Percentiles rank a stretch among this genome's conserved stretches.
These are phyloP conservation scores for Psococerastis gibbosa DNA, from an alignment of 2,888 invertebrate species.

Conservation along the genomic window DNA sequence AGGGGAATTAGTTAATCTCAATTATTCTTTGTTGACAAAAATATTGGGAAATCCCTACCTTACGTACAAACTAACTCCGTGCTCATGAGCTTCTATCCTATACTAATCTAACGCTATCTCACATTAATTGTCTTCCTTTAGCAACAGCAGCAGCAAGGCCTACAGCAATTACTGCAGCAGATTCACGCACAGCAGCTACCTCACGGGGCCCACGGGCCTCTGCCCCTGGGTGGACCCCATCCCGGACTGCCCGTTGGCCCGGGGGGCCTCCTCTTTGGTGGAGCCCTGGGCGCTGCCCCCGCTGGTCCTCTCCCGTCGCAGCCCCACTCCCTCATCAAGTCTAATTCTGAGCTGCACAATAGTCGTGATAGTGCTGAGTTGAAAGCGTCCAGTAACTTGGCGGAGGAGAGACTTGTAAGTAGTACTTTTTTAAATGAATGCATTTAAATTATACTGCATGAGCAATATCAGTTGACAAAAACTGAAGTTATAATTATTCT, in stretches of 20 bases:
- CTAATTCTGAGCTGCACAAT: slow-evolving; percentile 26
- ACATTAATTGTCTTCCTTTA: slow-evolving; percentile 34
- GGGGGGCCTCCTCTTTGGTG: slow-evolving; percentile 29
- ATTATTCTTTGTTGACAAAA: slow-evolving; percentile 9
- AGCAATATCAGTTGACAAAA: too few species aligned
- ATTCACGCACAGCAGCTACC: slow-evolving; percentile 74
- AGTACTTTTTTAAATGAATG: too few species aligned
- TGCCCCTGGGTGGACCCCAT: slow-evolving; percentile 50
- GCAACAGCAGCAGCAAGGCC: slow-evolving; percentile 72
- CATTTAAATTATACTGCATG: too few species aligned
- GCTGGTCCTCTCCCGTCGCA: slow-evolving; percentile 35
- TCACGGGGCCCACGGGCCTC: slow-evolving; percentile 38
- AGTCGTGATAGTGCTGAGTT: slow-evolving; percentile 6
- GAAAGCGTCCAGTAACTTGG: slow-evolving; percentile 1
- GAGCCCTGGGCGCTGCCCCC: slow-evolving; percentile 33
- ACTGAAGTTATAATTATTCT: too few species aligned
- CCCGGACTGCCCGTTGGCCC: slow-evolving; percentile 38
- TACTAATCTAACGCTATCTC: too few species aligned
- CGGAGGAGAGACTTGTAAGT: slow-evolving; percentile 8
- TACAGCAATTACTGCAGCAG: slow-evolving; percentile 61
- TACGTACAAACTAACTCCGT: slow-evolving; percentile 5
- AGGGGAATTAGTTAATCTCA: too few species aligned
- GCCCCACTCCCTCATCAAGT: slow-evolving; percentile 21
- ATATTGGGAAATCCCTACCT: neutral
- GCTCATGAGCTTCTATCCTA: too few species aligned